A percentile compares a stretch with the other conserved stretches of the same genome.
Conservation (phyloP, 2,888 invertebrate species). For the Embidobia sp. region DNA sequence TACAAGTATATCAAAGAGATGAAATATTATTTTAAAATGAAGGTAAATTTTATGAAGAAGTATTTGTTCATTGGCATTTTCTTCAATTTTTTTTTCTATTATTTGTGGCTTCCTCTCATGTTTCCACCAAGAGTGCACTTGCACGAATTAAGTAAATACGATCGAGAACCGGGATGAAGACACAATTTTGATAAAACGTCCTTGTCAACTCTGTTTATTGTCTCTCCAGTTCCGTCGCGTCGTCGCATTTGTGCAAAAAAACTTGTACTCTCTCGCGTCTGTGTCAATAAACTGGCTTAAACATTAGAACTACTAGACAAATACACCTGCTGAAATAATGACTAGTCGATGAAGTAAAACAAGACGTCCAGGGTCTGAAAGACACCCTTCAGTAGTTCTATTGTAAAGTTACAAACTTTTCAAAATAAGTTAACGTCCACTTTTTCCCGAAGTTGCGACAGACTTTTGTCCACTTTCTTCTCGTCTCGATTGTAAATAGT, state of each 20-base stretch:
- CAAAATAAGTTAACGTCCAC: too few species aligned
- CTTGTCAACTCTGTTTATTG: slow-evolving; percentile 28
- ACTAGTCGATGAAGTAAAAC: slow-evolving; percentile 43
- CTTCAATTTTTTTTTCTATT: not conserved
- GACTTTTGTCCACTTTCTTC: too few species aligned
- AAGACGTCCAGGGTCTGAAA: not conserved
- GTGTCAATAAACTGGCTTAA: slow-evolving; percentile 8
- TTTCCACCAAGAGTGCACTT: slow-evolving; percentile 64
- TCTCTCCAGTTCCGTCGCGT: slow-evolving; percentile 14
- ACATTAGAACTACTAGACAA: slow-evolving; percentile 42
- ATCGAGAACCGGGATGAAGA: slow-evolving; percentile 61
- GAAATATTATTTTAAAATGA: too few species aligned
- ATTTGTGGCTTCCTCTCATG: slow-evolving; percentile 41
- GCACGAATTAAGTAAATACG: slow-evolving; percentile 69
- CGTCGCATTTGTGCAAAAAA: not conserved
- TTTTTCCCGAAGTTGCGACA: too few species aligned
- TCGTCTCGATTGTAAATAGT: slow-evolving; percentile 24
- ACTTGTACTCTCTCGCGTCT: slow-evolving; percentile 3
- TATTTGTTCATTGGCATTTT: too few species aligned
- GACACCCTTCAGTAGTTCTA: slow-evolving; percentile 18
- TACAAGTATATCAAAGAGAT: too few species aligned
- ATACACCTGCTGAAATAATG: slow-evolving; percentile 15
- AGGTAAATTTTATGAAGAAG: too few species aligned
- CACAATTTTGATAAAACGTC: slow-evolving; percentile 16
- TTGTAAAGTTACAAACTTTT: slow-evolving; percentile 3